Evolutionary conservation across 1,140 invertebrate genomes (phyloP).

Genomic region (Antheraea mylitta): DNA sequence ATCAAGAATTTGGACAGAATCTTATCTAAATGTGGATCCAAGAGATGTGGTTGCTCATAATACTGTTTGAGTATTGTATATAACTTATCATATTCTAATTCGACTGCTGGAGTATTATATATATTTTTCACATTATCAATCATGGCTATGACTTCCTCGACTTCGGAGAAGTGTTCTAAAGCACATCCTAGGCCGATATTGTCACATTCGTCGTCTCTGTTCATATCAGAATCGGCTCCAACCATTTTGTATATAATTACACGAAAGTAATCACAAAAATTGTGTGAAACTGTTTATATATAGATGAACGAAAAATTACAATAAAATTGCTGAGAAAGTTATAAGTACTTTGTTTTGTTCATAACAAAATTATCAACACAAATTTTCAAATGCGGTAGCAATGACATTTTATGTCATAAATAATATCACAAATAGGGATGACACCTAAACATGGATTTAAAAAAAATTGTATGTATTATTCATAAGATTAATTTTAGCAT

Average conservation of each 20-base stretch:
- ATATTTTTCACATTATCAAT: constrained; percentile 82
- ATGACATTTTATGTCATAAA: too few species aligned
- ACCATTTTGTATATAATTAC: constrained; percentile 44
- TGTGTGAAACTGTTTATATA: too few species aligned
- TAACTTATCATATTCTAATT: constrained; percentile 66
- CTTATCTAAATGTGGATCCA: constrained; percentile 92
- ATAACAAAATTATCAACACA: too few species aligned
- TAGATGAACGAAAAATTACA: too few species aligned
- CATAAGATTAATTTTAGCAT: too few species aligned
- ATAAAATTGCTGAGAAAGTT: too few species aligned
- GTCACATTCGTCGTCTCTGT: constrained; percentile 74
- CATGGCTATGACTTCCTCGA: constrained; percentile 83
- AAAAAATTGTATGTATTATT: too few species aligned
- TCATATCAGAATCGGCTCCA: constrained; percentile 53
- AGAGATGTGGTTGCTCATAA: constrained; percentile 96
- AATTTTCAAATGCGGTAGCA: too few species aligned
- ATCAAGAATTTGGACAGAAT: constrained; percentile 85
- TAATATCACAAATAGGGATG: too few species aligned
- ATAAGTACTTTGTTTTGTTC: too few species aligned
- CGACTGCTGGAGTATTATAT: constrained; percentile 65
- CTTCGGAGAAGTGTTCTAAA: constrained; percentile 85
- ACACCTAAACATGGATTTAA: too few species aligned
- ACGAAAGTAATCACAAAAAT: not conserved
- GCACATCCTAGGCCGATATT: constrained; percentile 81
- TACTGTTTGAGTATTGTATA: constrained; percentile 88